Percentiles rank a stretch among this genome's conserved stretches.
phyloP scores from a whole-genome alignment of 92 coral and sea anemone genomes.

The Parazoanthus darwini region DNA sequence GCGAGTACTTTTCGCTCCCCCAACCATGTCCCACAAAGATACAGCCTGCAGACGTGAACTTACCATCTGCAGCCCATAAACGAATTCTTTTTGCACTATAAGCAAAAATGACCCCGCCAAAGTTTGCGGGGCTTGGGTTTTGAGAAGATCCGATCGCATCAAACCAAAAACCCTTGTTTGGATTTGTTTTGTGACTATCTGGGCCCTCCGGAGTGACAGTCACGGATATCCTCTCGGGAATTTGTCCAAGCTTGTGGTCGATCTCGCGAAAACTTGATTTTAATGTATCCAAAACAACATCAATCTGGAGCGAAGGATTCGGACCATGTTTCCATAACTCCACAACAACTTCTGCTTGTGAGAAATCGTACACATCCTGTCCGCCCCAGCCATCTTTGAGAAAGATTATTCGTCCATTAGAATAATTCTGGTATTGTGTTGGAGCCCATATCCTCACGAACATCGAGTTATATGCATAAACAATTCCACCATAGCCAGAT shows the following conservation, averaged over 20 bases:
- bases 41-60: conserved; percentile 71
- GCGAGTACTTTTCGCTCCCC: conserved; percentile 67
- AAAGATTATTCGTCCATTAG: conserved; percentile 75
- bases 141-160: conserved; percentile 81
- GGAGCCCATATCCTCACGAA: conserved; percentile 96
- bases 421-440: conserved; percentile 45
- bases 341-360: conserved; percentile 81
- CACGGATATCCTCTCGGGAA: conserved; percentile 86
- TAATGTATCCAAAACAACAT: conserved; percentile 61
- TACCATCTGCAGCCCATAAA: conserved; percentile 80
- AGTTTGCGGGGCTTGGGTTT: conserved; percentile 70
- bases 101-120: conserved; percentile 96
- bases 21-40: conserved; percentile 80
- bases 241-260: conserved; percentile 75
- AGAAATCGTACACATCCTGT: conserved; percentile 47
- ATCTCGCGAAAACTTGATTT: conserved; percentile 51
- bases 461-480: conserved; percentile 87
- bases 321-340: conserved; percentile 92
- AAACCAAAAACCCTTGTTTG: conserved; percentile 93
- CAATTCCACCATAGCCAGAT: conserved; percentile 82
- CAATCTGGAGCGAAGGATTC: conserved; percentile 84
- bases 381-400: conserved; percentile 96
- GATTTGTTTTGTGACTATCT: conserved; percentile 39
- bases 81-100: conserved; percentile 78
- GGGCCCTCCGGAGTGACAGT: conserved; percentile 64